Conservation (phyloP, 2,113 vertebrate genomes). For the Petroica traversi region DNA sequence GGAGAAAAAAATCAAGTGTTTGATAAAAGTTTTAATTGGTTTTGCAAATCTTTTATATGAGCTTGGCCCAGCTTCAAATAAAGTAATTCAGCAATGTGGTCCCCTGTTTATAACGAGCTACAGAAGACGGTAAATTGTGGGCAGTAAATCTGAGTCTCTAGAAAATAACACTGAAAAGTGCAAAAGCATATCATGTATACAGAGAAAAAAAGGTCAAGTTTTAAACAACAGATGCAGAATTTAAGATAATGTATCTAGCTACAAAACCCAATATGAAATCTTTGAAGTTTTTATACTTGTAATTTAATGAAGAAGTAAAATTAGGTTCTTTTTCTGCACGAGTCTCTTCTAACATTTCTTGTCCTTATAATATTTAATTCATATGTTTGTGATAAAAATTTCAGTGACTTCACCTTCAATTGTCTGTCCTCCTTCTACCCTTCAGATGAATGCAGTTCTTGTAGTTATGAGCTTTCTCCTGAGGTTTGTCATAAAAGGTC, state of each 20-base stretch:
- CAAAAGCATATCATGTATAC: not conserved
- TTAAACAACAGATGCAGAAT: not conserved
- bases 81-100: not conserved
- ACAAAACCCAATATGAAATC: conserved; percentile 11
- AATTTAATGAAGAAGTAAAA: conserved; percentile 54
- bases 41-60: conserved; percentile 11
- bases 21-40: conserved; percentile 18
- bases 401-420: conserved; percentile 66
- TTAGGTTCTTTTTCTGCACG: conserved; percentile 18
- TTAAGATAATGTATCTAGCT: not conserved
- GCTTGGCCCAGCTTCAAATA: not conserved
- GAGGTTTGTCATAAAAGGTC: conserved; percentile 52
- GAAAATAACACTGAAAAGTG: not conserved
- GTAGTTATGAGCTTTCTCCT: conserved; percentile 45
- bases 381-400: conserved; percentile 55
- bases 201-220: not conserved
- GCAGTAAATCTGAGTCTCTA: not conserved
- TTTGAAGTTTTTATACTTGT: conserved; percentile 31
- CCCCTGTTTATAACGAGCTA: not conserved
- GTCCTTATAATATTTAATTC: conserved; percentile 69
- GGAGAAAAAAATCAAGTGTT: not conserved
- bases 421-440: conserved; percentile 35
- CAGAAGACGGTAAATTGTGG: not conserved
- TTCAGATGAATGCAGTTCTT: conserved; percentile 39
- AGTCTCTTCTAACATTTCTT: conserved; percentile 37